Base-by-base conservation (phyloP, 2,113 vertebrate species). In the Elgaria multicarinata region DNA sequence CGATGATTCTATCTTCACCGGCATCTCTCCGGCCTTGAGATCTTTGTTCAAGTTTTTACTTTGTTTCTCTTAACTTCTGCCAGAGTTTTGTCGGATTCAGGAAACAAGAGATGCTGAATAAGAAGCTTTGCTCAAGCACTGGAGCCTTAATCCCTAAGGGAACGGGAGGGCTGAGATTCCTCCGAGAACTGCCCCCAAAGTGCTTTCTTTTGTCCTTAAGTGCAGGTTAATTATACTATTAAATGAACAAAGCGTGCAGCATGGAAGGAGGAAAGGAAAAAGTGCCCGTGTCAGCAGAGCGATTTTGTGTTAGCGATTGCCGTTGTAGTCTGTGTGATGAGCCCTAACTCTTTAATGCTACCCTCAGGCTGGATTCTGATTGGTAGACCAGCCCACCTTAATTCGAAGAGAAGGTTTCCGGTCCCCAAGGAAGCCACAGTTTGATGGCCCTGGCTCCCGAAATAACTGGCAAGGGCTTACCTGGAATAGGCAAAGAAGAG, bases 181-280 rank as follows among this genome's bases (percentile, higher is more conserved):
- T 71, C 79, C 62, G 44, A 58, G 36, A 46, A 55, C 50, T 78
- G 44, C 39, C 64, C n/a, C 77, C 46, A 58, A 44, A 42, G 44
- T 20, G 42, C 42, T 67, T 83, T 26, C 31, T 7, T 77, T 18
- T 64, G 53, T 85, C 72, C 79, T 83, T 46, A 87, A 46, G 13
- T 69, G 36, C 85, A 83, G 90, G 86, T 83, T 78, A 84, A 87
- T 91, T 53, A 58, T 33, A 77, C 72, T 69, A 71, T 77, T 83
- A 69, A 78, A 50, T 7, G 90, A n/a, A 28, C 66, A 36, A 76
- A 83, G 36, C 71, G 28, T 13, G 66, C 4, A 46, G 39, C 28
- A 58, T 39, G 42, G 42, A 18, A 83, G 58, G 36, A 9, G 18
- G n/a, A 16, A n/a, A 58, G 50, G 4, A 82, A 64, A 69, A 77